Base-by-base conservation (phyloP, 2,797 vertebrate species). In the Etheostoma perlongum region DNA sequence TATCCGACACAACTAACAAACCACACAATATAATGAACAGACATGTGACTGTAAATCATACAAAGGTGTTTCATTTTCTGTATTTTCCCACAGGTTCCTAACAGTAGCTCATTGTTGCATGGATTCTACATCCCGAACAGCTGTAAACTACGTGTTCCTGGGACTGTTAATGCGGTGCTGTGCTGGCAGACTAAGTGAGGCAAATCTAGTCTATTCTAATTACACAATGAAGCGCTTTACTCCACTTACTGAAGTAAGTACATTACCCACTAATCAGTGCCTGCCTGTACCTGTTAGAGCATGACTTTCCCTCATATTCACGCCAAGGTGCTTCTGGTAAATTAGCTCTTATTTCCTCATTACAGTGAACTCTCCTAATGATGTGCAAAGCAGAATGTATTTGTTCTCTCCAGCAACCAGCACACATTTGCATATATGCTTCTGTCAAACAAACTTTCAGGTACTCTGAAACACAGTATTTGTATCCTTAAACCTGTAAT, bases 231-330 rank as follows among this genome's bases (percentile, higher is more conserved):
- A 85, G 85, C 69, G 82, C 88, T 94, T 93, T 91, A 85, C 83
- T 80, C 86, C 81, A 86, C 84, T 93, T 93, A 86, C 71, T 65
- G 70, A 47, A 79, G 76, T 90, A 93, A 94, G 89, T 92, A 84
- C 88, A 92, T 94, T 93, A 93, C 72, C 78, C 84, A 83, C 82
- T 93, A 93, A 94, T 93, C 91, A 92, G 91, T 91, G 84, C 89
- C 77, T 87, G 87, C 88, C 89, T 79, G 85, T 84, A 71, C 90
- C 90, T 88, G 90, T 90, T 83, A 83, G 78, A 58, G 88, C 89
- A 82, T 78, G 79, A 76, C 85, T 84, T 87, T 57, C 70, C 67
- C 66, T 79, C 58, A 57, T 82, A 77, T 78, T 82, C 72, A 79
- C 81, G 77, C 85, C 76, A 81, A 73, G 70, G 67, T 79, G 80